Evolutionary conservation across 2,888 invertebrate species (phyloP).

Genomic region (Yponomeuta plumbellus): DNA sequence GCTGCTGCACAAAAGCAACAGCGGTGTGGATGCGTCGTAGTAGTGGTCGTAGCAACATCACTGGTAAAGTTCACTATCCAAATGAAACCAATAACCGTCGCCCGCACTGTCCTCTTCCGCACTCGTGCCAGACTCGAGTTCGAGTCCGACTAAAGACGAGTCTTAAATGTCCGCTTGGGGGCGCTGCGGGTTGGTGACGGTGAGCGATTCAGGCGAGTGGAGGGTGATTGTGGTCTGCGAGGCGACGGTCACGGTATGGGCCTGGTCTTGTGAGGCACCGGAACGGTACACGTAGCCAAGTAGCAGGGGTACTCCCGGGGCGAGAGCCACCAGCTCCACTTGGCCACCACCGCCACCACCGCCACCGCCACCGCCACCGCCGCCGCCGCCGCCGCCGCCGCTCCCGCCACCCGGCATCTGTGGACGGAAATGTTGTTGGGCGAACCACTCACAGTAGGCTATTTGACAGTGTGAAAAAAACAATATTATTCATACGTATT

Average conservation of each 20-base stretch:
- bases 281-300: slow-evolving; percentile 49
- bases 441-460: no score
- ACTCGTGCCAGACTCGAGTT: not conserved
- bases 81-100: not conserved
- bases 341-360: slow-evolving; percentile 19
- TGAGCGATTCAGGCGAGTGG: slow-evolving; percentile 29
- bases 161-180: not conserved
- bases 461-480: no score
- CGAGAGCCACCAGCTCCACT: slow-evolving; percentile 56
- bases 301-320: slow-evolving; percentile 59
- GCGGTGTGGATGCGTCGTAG: no score
- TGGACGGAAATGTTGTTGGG: no score
- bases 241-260: slow-evolving; percentile 42
- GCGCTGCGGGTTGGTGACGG: slow-evolving; percentile 9
- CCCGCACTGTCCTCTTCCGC: not conserved
- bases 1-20: no score
- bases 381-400: no score
- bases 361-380: no score
- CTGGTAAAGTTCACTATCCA: not conserved
- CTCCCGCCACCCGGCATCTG: no score
- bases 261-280: slow-evolving; percentile 21
- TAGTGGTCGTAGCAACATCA: not conserved
- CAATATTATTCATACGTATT: no score
- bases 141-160: not conserved
- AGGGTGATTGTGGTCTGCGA: slow-evolving; percentile 66